Conservation (phyloP, 2,888 invertebrate species). For the Notocelia uddmanniana region DNA sequence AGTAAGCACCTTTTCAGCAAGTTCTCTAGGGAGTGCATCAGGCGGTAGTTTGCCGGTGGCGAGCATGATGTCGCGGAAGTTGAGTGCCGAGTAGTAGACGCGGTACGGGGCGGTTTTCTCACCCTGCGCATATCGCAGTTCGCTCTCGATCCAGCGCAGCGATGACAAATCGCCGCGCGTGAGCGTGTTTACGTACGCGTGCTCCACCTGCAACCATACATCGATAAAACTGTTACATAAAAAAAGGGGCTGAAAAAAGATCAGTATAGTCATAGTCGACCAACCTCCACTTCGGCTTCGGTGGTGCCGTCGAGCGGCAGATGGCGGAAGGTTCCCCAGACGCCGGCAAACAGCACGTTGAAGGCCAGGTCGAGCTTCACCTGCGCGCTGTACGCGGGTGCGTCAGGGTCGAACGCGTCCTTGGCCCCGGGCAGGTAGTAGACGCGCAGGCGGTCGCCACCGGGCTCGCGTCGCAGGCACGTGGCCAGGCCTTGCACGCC, state of each 20-base stretch:
- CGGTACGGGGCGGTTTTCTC: conserved; percentile 89
- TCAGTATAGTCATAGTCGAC: background rate
- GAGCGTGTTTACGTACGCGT: conserved; percentile 97
- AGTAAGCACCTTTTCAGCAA: conserved; percentile 87
- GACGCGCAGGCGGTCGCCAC: conserved; percentile 9
- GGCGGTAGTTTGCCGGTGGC: conserved; percentile 98
- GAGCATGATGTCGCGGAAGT: conserved; percentile 99
- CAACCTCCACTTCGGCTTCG: background rate
- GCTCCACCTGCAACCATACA: conserved; percentile 87
- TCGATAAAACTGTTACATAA: background rate
- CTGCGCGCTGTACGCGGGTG: conserved; percentile 1
- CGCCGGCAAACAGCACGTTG: conserved; percentile 2
- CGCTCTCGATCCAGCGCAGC: conserved; percentile 97
- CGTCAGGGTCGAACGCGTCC: conserved; percentile 7
- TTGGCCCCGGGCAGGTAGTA: background rate
- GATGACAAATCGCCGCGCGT: conserved; percentile 97
- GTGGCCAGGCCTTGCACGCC: conserved; percentile 6
- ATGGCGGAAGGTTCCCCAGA: conserved; percentile 16
- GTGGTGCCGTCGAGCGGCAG: background rate
- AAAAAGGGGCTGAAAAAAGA: background rate
- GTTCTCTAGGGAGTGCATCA: conserved; percentile 96
- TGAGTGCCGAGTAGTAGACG: conserved; percentile 97
- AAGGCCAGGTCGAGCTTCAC: conserved; percentile 5
- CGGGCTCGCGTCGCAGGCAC: conserved; percentile 1
- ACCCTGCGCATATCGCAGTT: conserved; percentile 71